Evolutionary conservation across 1,140 invertebrate genomes (phyloP), one percentile per base, ranked within the genome.

Genomic region (Macrostomum lignano): DNA sequence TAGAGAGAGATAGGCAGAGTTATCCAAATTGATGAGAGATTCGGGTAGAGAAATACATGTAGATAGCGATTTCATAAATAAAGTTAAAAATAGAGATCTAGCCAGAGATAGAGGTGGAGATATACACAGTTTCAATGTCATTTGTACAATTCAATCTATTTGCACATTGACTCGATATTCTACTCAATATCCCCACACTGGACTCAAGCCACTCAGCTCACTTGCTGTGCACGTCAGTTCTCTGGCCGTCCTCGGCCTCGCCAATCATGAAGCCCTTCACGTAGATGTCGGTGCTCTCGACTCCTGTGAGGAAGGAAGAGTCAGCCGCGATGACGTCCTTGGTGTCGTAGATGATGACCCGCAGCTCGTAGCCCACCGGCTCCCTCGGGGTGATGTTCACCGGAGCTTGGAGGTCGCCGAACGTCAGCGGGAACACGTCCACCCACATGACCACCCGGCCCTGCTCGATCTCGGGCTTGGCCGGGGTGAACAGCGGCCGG

Each of bases 261-360:
- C 58, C 58, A 17, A 46, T 40, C 21, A 63, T 45, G 60, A 60
- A 62, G 7, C 57, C 52, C 34, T 58, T 53, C 4, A 62, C 55
- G 42, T 61, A 63, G 17, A 63, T 61, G 39, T 63, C 60, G 43
- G 51, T 55, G 57, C 60, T 62, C 39, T 52, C 47, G 41, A 61
- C 59, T 11, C 58, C 56, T 2, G 51, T 51, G 11, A 62, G 49
- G 5, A 81, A 78, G 3, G 52, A 54, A 29, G 48, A 50, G 40
- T 62, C 59, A 31, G 60, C 54, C 33, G 60, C 40, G n/a, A 56
- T 46, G 3, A 61, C 60, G 35, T 61, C 56, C 9, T 46, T 49
- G 11, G 58, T 61, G 42, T 62, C 62, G 50, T 55, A 61, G 21
- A 63, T 46, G 29, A 60, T 46, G 19, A 45, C 35, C 15, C 60